Evolutionary conservation across 2,888 invertebrate species (phyloP), one percentile per base, ranked within the genome.

Genomic region (Ophion obscuratus): DNA sequence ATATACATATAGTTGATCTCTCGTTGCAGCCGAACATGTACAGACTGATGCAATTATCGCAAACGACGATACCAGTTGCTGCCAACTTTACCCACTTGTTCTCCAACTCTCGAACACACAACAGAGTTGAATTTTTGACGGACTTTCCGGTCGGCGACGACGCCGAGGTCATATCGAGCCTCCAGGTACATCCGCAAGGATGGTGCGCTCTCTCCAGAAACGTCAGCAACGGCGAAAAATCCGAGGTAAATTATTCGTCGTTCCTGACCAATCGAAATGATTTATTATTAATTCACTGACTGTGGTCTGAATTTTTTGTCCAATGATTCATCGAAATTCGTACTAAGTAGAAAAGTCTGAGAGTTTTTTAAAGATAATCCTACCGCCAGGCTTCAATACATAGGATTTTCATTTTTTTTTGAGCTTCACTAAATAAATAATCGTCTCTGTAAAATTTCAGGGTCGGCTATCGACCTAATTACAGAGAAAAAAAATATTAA

Each of bases 151-250:
- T 95, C 6, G 96, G 96, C 1, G 97, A 98, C 92, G 97, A 98
- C 87, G 98, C 98, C 0, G 98, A 98, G 94, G 97, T 98, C 81
- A 97, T 99, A 87, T 97, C 98, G 89, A 98, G 98, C 2, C 95
- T 99, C 84, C 97, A 97, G 95, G 96, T 98, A 86, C 98, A 98
- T 94, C 98, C 98, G 0, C 97, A 97, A 92, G 98, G 98, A 24
- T 98, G 98, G 97, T 97, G 97, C 93, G 97, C 97, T 24, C 95
- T 98, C 57, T 98, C 98, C 81, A 96, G 99, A 88, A 98, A 98
- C 94, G 97, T 98, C 80, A 98, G 97, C 91, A 96, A 96, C 86
- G 97, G 97, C 90, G 98, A 98, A 93, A 96, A 96, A 91, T 97
- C 97, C 61, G 99, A 99, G 96, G 97, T 97, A 94, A 93, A 93